Evolutionary conservation across 2,797 vertebrate species (phyloP), one percentile per base, ranked within the genome.

Genomic region (Dermochelys coriacea): DNA sequence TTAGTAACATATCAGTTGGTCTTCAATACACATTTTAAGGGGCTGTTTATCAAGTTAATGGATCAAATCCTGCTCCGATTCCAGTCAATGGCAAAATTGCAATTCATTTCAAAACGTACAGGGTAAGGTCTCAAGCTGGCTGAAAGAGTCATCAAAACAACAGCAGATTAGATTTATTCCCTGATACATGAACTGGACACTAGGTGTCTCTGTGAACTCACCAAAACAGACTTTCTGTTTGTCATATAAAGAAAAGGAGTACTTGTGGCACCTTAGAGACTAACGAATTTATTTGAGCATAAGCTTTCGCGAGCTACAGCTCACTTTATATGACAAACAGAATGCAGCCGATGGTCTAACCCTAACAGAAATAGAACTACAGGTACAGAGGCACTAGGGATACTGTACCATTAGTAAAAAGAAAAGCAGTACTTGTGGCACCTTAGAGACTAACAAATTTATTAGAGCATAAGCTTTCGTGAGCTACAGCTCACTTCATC

Each of bases 21-120:
- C 50, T 4, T 5, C 15, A 16, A 5, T 4, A 0, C 6, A 0
- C 18, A 0, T 8, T 51, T 71, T 15, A 18, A 9, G 50, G 1
- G 11, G 49, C 45, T 19, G 2, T 6, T 64, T 47, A 16, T 16
- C 5, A 12, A 41, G 34, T n/a, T 21, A 31, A 4, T 21, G 82
- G 25, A 49, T 79, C 41, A 0, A 68, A 1, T 71, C 2, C 1
- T 47, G 5, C 12, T 41, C 29, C 14, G 2, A 5, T 12, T 3
- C 19, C 2, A 50, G 14, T 1, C 2, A 49, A 25, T 1, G 12
- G 12, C 51, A 77, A 51, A 64, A 86, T 12, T 41, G 10, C 8
- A 49, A 41, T 27, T 29, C 14, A 47, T 6, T 5, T 11, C n/a
- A 59, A 21, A 68, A 37, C 23, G 2, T 37, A 68, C 34, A 23